A percentile compares a stretch with the other conserved stretches of the same genome.
Conservation (phyloP, 2,797 vertebrate genomes). For the Orestias chungarensis region DNA sequence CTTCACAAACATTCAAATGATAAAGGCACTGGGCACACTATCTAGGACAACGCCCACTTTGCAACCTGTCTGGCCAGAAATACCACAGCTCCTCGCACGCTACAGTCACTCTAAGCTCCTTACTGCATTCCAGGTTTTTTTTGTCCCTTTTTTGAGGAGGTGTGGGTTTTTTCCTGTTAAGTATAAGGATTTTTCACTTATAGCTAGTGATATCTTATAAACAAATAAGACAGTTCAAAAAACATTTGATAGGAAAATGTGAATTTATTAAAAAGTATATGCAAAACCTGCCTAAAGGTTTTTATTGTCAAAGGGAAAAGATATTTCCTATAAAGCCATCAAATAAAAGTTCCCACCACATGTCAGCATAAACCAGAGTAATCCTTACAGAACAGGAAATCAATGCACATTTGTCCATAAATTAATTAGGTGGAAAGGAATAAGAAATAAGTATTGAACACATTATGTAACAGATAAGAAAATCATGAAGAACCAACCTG, state of each 20-base stretch:
- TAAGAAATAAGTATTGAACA: background rate
- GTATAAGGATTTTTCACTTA: too few relatives aligned
- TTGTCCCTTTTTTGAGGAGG: background rate
- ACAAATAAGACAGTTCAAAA: too few relatives aligned
- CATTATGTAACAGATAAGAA: background rate
- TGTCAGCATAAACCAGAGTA: background rate
- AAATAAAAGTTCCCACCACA: background rate
- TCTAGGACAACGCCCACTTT: background rate
- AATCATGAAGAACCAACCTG: background rate
- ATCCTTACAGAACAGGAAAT: background rate
- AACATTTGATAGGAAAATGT: background rate
- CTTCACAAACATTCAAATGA: background rate
- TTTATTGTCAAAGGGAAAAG: too few relatives aligned
- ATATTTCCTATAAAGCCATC: background rate
- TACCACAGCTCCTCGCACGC: background rate
- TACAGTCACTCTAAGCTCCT: background rate
- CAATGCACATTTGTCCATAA: background rate
- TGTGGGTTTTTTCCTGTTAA: too few relatives aligned
- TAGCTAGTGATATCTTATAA: too few relatives aligned
- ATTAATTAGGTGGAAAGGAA: background rate
- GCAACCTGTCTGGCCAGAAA: background rate
- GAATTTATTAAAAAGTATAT: background rate
- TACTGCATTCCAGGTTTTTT: background rate
- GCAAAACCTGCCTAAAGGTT: background rate
- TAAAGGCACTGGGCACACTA: background rate